Evolutionary conservation across 2,888 invertebrate species (phyloP), one percentile per base, ranked within the genome.

Genomic region (Melolontha melolontha): DNA sequence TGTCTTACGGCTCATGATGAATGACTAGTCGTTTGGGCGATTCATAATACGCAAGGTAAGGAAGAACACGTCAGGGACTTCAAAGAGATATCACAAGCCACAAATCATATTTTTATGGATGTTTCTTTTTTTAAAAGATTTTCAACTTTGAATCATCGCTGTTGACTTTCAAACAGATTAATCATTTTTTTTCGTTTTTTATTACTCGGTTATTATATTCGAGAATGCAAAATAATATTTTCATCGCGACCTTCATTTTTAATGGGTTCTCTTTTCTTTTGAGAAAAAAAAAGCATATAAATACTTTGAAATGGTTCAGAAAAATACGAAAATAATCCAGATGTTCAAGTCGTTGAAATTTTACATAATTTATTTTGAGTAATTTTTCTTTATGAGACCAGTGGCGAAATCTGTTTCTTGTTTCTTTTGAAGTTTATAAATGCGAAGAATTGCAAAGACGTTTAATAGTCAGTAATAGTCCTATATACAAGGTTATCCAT

Each of bases 91-190:
- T 62, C 17, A 16, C 27, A 34, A 10, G 27, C 59, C 59, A 47
- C 59, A 62, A 62, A 62, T 62, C 47, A 62, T 62, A 62, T 34
- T 62, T 62, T 62, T 62, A 57, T 62, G 16, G 49, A 17, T 34
- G 34, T 34, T 34, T 34, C 34, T 34, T 8, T 34, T 34, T 34
- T 22, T 1, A 34, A 34, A 6, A 34, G 29, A 29, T 29, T 34
- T 34, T 34, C 34, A 34, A 34, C 34, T 10, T 34, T 34, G 10
- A 49, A 10, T 17, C 49, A 22, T 44, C 49, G 17, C 49, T 49
- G 14, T n/a, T 16, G 41, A 40, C 50, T 17, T 29, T 54, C 39
- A 54, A 54, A 40, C 39, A 40, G 17, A 54, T 54, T 54, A 54
- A 54, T 54, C 54, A 54, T 17, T 54, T 12, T 44, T 44, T 7